These are phyloP conservation scores for Caenorhabditis sulstoni DNA, from an alignment of 2,888 invertebrate genomes.

Conservation along the genomic window DNA sequence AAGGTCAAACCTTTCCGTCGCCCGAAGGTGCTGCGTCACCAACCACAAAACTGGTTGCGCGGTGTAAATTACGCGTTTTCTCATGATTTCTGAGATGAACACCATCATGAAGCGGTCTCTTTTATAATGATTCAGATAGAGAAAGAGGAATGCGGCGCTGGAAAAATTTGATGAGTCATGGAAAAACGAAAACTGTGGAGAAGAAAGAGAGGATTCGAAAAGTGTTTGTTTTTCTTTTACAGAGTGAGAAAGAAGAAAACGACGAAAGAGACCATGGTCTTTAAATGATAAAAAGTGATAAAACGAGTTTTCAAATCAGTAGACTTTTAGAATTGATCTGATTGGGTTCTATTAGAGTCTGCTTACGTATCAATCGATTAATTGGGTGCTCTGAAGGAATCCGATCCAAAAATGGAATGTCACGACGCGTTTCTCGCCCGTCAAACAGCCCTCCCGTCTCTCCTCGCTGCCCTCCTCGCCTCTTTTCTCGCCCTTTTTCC, in stretches of 20 bases:
- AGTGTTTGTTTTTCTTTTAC: no score
- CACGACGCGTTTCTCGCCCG: slow-evolving; percentile 32
- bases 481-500: slow-evolving; percentile 16
- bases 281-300: not conserved
- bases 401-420: slow-evolving; percentile 44
- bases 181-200: no score
- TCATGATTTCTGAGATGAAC: no score
- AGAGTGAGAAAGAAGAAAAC: no score
- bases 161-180: no score
- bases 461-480: slow-evolving; percentile 3
- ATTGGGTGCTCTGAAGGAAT: not conserved
- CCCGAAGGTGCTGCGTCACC: not conserved
- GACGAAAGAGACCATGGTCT: not conserved
- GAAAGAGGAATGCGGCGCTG: no score
- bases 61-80: not conserved
- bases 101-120: no score
- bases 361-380: not conserved
- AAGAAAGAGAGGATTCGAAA: no score
- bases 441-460: slow-evolving; percentile 11
- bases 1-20: slow-evolving; percentile 18
- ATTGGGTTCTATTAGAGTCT: not conserved
- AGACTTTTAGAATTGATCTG: not conserved
- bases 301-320: not conserved
- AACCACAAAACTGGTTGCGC: slow-evolving; percentile 3
- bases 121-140: no score